phyloP scores from a whole-genome alignment of 2,888 invertebrate species.

The Ypsolopha sequella region DNA sequence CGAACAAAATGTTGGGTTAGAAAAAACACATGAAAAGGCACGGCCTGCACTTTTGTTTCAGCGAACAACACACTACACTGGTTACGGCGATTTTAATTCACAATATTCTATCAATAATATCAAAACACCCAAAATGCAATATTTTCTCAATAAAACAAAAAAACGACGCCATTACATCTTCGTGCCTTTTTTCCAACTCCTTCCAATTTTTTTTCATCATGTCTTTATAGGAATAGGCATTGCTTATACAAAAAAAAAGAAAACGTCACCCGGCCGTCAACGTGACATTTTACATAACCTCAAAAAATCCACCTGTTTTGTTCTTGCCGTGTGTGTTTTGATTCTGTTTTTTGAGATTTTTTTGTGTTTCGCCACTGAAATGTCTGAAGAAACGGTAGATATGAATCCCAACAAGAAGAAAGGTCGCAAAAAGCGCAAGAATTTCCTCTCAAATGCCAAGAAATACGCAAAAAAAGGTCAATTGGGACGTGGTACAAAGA shows the following conservation, averaged over 20 bases:
- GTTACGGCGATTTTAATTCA: too few relatives aligned
- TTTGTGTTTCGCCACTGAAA: conserved; percentile 14
- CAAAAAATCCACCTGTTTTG: conserved; percentile 11
- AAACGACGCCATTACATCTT: too few relatives aligned
- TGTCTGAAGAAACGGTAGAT: conserved; percentile 33
- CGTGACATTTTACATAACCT: conserved; percentile 22
- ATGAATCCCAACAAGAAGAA: conserved; percentile 44
- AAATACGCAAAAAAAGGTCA: conserved; percentile 82
- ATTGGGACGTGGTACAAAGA: conserved; percentile 77
- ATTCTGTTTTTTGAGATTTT: conserved; percentile 1
- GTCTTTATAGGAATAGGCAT: too few relatives aligned
- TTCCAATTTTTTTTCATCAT: too few relatives aligned
- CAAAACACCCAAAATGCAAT: too few relatives aligned
- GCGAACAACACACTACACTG: too few relatives aligned
- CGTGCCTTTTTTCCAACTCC: too few relatives aligned
- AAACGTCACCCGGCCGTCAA: conserved; percentile 7
- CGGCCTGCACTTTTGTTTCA: too few relatives aligned
- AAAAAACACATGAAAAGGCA: too few relatives aligned
- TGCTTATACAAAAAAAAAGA: not conserved
- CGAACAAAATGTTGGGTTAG: too few relatives aligned
- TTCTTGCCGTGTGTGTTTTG: conserved; percentile 5
- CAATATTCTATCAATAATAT: too few relatives aligned
- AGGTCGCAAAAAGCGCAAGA: conserved; percentile 74
- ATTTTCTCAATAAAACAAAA: too few relatives aligned
- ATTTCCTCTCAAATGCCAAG: conserved; percentile 77